Conservation (phyloP, 1,140 invertebrate genomes). For the Metaphire vulgaris region DNA sequence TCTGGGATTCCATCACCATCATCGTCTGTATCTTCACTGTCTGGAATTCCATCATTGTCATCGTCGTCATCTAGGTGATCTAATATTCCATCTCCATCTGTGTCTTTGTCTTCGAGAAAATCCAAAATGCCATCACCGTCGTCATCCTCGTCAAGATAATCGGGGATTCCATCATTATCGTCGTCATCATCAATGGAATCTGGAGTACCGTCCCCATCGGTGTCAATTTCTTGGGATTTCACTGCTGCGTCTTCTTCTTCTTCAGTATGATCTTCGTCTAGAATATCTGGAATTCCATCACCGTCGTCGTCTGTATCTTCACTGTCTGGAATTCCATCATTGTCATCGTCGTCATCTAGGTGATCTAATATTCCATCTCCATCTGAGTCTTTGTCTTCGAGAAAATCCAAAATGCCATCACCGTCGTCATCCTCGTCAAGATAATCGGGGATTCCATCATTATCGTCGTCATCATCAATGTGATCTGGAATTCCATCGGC, state of each 20-base stretch:
- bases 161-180: constrained; percentile 9
- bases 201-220: constrained; percentile 17
- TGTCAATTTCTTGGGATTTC: constrained; percentile 13
- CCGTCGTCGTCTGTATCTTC: constrained; percentile 29
- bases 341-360: constrained; percentile 31
- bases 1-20: constrained; percentile 31
- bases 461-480: constrained; percentile 24
- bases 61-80: constrained; percentile 31
- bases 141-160: constrained; percentile 10
- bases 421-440: constrained; percentile 22
- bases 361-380: constrained; percentile 31
- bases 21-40: constrained; percentile 26
- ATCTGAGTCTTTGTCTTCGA: constrained; percentile 3
- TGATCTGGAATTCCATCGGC: constrained; percentile 13
- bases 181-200: constrained; percentile 20
- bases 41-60: constrained; percentile 32
- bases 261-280: constrained; percentile 25
- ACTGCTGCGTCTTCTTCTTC: neutral
- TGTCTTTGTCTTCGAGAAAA: constrained; percentile 19
- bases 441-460: constrained; percentile 20
- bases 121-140: constrained; percentile 30
- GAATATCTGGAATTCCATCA: constrained; percentile 29
- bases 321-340: constrained; percentile 31
- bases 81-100: constrained; percentile 30
- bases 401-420: constrained; percentile 23